Base-by-base conservation (phyloP, 2,888 invertebrate species). In the Parochlus steinenii region DNA sequence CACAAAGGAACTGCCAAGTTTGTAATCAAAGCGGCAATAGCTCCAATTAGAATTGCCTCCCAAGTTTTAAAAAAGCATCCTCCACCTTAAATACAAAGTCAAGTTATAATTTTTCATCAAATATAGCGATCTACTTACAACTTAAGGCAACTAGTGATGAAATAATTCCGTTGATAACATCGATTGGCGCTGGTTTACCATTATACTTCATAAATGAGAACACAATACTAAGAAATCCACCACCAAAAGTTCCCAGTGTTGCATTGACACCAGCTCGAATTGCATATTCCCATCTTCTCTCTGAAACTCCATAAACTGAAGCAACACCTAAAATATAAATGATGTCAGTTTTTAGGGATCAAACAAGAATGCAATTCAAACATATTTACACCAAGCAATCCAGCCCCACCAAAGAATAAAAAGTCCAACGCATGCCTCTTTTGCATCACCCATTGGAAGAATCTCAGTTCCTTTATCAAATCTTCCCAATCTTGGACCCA, bases 401-500 rank as follows among this genome's bases (percentile, higher is more conserved):
- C 66, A 67, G 3, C 66, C 67, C 67, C 67, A 67, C 64, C 64
- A 64, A 1, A 64, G 50, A 49, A 64, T 62, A 43, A 64, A 64
- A 36, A 61, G 52, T 7, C 64, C 64, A 42, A 63, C 49, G 34
- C 59, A 51, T 20, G 59, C 58, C 44, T 61, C 62, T 11, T 61
- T 61, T 1, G 62, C 61, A 12, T 52, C 53, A 3, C 62, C 61
- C 46, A 62, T 52, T 3, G 56, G 56, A 17, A 54, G 41, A 2
- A 53, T 48, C 7, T 46, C 50, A 2, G 40, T 46, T 2, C 56
- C 55, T 27, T 51, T 40, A 19, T 56, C 56, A 43, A 59, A 63
- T 45, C 60, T 48, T 3, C 63, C 62, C 11, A 54, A 47, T 14
- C 67, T 46, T 7, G 66, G 67, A n/a, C 63, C 63, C 16, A 67